phyloP scores from a whole-genome alignment of 2,797 vertebrate species.

The Phataginus tetradactyla region DNA sequence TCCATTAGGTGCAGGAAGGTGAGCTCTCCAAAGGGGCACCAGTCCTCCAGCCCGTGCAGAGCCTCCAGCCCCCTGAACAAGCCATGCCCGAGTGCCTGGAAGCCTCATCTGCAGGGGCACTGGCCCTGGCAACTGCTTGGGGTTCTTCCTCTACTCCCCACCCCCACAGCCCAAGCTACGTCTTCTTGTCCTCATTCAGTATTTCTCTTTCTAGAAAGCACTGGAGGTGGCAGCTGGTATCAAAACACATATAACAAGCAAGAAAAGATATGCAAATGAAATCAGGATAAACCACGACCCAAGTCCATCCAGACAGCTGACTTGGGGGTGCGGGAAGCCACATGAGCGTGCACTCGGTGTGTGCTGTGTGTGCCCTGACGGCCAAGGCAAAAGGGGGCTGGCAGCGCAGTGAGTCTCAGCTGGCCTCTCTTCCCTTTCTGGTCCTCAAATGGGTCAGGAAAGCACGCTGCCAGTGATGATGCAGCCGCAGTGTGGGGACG shows the following conservation, averaged over 20 bases:
- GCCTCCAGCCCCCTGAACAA: too few species aligned
- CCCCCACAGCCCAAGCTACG: neutral
- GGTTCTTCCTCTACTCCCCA: neutral
- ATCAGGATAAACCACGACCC: neutral
- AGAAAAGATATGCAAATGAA: neutral
- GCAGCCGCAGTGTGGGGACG: neutral
- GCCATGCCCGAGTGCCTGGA: accelerated
- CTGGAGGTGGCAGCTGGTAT: neutral
- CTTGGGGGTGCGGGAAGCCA: neutral
- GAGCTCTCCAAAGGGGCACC: neutral
- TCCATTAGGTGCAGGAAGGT: accelerated
- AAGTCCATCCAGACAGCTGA: neutral
- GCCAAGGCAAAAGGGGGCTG: accelerated
- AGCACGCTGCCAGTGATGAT: neutral
- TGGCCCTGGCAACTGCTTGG: too few species aligned
- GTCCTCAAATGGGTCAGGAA: neutral
- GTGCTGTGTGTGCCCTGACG: neutral
- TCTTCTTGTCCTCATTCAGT: neutral
- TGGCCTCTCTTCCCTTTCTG: neutral
- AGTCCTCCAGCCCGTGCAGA: neutral
- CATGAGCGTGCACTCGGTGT: neutral
- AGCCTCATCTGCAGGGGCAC: neutral
- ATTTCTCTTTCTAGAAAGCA: neutral
- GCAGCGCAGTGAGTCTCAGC: neutral
- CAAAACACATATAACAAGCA: neutral